These are phyloP conservation scores for Rhombomys opimus DNA, from an alignment of 2,113 vertebrate genomes.

Conservation along the genomic window DNA sequence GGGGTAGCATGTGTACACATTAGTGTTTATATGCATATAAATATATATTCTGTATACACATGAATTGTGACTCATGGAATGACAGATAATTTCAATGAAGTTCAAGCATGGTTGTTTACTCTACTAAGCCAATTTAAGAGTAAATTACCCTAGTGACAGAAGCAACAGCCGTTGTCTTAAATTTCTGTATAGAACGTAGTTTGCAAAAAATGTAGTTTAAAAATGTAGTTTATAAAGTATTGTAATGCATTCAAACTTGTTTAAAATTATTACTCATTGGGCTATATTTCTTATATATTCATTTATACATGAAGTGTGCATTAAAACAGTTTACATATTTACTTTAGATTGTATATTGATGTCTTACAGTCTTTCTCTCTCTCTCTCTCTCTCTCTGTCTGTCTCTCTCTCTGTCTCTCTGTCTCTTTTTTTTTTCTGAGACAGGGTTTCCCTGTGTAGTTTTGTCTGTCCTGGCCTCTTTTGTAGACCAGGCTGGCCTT, in stretches of 20 bases:
- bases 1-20: background rate
- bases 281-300: slow-evolving; percentile 31
- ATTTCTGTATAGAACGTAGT: slow-evolving; percentile 20
- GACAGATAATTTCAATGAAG: background rate
- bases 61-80: background rate
- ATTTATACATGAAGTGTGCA: background rate
- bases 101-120: background rate
- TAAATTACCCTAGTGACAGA: slow-evolving; percentile 15
- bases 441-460: too few relatives aligned
- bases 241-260: background rate
- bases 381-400: too few relatives aligned
- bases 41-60: background rate
- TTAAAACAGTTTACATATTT: background rate
- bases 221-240: slow-evolving; percentile 4
- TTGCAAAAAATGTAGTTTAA: slow-evolving; percentile 11
- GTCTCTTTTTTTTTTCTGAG: too few relatives aligned
- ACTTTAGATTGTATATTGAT: background rate
- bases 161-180: slow-evolving; percentile 9
- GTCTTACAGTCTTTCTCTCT: background rate
- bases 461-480: too few relatives aligned
- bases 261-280: slow-evolving; percentile 16
- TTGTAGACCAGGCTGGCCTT: too few relatives aligned
- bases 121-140: background rate
- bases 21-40: background rate
- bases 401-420: too few relatives aligned